Evolutionary conservation across 2,113 vertebrate species (phyloP).

Genomic region (Rhea americana): DNA sequence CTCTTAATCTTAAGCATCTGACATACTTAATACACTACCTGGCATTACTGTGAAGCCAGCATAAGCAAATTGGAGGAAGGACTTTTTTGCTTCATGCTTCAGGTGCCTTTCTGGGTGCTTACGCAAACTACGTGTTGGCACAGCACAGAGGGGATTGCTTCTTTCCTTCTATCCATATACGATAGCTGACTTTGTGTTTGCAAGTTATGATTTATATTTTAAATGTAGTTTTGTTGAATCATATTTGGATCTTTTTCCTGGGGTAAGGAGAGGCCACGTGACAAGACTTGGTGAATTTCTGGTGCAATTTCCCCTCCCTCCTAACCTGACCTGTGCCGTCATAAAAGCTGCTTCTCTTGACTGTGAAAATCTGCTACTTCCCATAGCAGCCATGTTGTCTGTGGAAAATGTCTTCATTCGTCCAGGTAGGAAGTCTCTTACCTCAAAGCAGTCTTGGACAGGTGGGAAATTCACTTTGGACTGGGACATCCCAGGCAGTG

Average conservation of each 20-base stretch:
- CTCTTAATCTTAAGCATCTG: background rate
- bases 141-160: background rate
- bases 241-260: background rate
- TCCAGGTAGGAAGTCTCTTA: conserved; percentile 79
- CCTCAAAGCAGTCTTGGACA: background rate
- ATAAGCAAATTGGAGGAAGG: background rate
- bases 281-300: conserved; percentile 89
- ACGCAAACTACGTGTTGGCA: background rate
- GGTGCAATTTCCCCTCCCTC: conserved; percentile 94
- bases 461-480: background rate
- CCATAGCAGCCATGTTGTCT: conserved; percentile 94
- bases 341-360: conserved; percentile 88
- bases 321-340: conserved; percentile 88
- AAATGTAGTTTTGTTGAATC: background rate
- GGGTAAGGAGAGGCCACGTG: conserved; percentile 87
- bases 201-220: background rate
- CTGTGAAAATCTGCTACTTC: conserved; percentile 90
- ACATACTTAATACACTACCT: background rate
- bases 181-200: background rate
- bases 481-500: background rate
- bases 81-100: background rate
- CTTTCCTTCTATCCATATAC: rapidly evolving
- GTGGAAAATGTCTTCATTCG: conserved; percentile 97
- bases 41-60: background rate
- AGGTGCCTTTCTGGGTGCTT: background rate